These are phyloP conservation scores for Prenolepis imparis DNA, from an alignment of 2,888 invertebrate genomes.

Conservation along the genomic window DNA sequence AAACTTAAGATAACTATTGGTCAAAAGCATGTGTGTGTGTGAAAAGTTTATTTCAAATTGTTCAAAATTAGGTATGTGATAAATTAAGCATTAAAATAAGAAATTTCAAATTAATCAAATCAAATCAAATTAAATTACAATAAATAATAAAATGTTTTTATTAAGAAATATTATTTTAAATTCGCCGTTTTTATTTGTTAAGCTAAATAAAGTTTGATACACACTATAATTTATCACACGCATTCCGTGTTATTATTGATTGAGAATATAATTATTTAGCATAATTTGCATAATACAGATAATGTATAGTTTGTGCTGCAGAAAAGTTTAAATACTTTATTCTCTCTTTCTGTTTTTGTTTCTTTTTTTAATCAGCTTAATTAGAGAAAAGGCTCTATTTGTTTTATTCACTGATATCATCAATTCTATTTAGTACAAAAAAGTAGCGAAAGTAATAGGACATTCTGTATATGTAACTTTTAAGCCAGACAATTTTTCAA, in stretches of 20 bases:
- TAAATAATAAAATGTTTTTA: neutral
- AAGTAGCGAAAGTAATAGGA: neutral
- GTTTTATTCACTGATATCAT: neutral
- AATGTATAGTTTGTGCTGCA: neutral
- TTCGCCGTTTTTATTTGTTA: neutral
- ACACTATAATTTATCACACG: neutral
- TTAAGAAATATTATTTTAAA: neutral
- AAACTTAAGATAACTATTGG: neutral
- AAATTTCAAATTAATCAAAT: no score
- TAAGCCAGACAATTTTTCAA: slow-evolving; percentile 13
- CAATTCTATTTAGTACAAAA: slow-evolving; percentile 25
- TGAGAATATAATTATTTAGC: neutral
- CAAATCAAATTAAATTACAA: neutral
- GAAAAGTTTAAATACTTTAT: no score
- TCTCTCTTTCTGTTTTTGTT: neutral
- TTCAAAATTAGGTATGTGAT: neutral
- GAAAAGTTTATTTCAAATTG: neutral
- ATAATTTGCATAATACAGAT: slow-evolving; percentile 3
- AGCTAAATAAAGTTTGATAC: neutral
- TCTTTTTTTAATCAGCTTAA: neutral
- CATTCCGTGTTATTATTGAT: neutral
- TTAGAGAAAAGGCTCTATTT: neutral
- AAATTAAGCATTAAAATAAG: neutral
- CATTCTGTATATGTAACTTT: neutral
- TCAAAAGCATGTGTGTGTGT: neutral